Base-by-base conservation (phyloP, 2,888 invertebrate genomes). In the Mythimna ferrago region DNA sequence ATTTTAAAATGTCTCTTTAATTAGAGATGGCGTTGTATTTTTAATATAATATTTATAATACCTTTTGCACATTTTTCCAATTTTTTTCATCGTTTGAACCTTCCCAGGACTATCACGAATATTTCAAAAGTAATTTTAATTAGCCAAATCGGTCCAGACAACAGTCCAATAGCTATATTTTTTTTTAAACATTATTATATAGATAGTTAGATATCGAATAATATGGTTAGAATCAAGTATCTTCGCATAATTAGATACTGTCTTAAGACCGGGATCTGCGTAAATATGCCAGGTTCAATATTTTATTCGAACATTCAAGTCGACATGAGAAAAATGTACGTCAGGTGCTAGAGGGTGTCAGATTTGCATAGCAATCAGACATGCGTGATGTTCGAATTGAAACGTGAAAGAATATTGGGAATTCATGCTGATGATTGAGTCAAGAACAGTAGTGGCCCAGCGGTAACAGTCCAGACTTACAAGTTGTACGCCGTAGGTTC, bases 281-380 rank as follows among this genome's bases (percentile, higher is more conserved):
- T 62, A 75, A 73, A 66, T 76, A 48, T 63, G 44, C 44, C 62
- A 76, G 57, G 62, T 14, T 32, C 54, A 14, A 21, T 66, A 81
- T 58, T 78, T 78, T 66, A 78, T 82, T 70, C 62, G 38, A 77
- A 66, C 62, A 64, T 78, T 71, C 35, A 44, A 66, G 32, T 66
- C 57, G 54, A 71, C 71, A 38, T 56, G 57, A 71, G 66, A 51
- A 78, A 82, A 82, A 78, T 53, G 58, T 82, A 58, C 62, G 54
- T 63, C 54, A 56, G 57, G 62, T 78, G 41, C 58, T 38, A 26
- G 38, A 56, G 44, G 51, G 38, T 35, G 44, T 21, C 58, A 63
- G 79, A 78, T 78, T 78, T 82, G 83, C 78, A 78, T 78, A 78
- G 79, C 71, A 82, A 82, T 82, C 79, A 66, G 51, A 82, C 58